These are phyloP conservation scores for Leptopilina syphax DNA, from an alignment of 2,888 invertebrate genomes.

Conservation along the genomic window DNA sequence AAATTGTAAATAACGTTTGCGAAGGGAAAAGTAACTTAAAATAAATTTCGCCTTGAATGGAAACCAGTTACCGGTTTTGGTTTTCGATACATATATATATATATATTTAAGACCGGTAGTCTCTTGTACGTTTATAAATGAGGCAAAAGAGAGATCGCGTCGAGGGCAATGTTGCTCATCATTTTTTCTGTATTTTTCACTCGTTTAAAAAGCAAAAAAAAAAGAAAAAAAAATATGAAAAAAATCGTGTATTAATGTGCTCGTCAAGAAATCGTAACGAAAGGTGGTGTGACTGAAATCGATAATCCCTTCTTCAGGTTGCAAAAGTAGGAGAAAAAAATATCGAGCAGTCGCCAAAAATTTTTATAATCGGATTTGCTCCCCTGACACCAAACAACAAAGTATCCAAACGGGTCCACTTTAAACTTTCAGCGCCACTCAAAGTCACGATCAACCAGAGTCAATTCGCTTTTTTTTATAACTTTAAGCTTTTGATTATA, in stretches of 20 bases:
- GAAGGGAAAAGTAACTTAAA: not conserved
- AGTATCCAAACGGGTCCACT: constrained; percentile 21
- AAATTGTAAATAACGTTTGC: too few relatives aligned
- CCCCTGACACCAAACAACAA: constrained; percentile 11
- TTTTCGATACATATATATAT: constrained; percentile 46
- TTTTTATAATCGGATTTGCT: constrained; percentile 37
- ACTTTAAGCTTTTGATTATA: constrained; percentile 25
- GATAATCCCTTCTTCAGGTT: not conserved
- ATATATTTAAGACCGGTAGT: constrained; percentile 70
- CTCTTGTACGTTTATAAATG: constrained; percentile 65
- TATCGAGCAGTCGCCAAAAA: constrained; percentile 13
- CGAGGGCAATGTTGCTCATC: not conserved
- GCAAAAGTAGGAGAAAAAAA: not conserved
- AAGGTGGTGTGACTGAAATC: constrained; percentile 25
- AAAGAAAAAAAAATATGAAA: not conserved
- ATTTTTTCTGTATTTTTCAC: not conserved
- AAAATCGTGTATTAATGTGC: not conserved
- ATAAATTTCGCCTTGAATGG: constrained; percentile 44
- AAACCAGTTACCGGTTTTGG: constrained; percentile 55
- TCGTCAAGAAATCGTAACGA: not conserved
- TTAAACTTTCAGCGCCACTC: constrained; percentile 19
- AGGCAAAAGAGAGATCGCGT: constrained; percentile 52
- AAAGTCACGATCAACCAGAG: not conserved
- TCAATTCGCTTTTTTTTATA: constrained; percentile 5
- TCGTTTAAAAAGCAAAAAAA: too few relatives aligned